Percentiles rank a stretch among this genome's conserved stretches.
Evolutionary conservation across 1,140 invertebrate genomes (phyloP).

Genomic region (Papilio machaon): DNA sequence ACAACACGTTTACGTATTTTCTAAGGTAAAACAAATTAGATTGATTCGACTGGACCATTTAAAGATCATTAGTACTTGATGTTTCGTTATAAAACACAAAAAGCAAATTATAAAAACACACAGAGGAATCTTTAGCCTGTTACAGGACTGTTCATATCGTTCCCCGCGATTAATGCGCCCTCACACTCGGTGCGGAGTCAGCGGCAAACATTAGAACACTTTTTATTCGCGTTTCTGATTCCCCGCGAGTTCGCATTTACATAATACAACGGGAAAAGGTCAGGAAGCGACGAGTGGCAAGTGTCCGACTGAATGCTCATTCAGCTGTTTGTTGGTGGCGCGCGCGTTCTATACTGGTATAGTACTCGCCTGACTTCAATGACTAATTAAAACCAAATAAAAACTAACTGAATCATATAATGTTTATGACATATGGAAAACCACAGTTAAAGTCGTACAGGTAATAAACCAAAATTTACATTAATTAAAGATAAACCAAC

Average conservation of each 20-base stretch:
- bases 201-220: slow-evolving; percentile 78
- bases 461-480: neutral
- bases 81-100: neutral
- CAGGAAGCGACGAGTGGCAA: slow-evolving; percentile 79
- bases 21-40: neutral
- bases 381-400: neutral
- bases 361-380: slow-evolving; percentile 40
- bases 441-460: neutral
- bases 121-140: neutral
- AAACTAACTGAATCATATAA: neutral
- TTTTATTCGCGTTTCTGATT: slow-evolving; percentile 80
- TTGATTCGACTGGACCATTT: neutral
- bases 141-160: slow-evolving; percentile 40
- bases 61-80: neutral
- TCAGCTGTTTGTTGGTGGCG: slow-evolving; percentile 67
- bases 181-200: slow-evolving; percentile 77
- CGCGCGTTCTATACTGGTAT: slow-evolving; percentile 46
- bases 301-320: slow-evolving; percentile 74
- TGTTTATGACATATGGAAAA: neutral
- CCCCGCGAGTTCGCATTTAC: slow-evolving; percentile 71
- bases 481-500: too few relatives aligned
- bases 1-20: neutral
- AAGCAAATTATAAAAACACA: neutral
- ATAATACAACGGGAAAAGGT: slow-evolving; percentile 81
- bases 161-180: slow-evolving; percentile 70